These are phyloP conservation scores for Grammomys surdaster DNA, from an alignment of 2,113 vertebrate species.

Conservation along the genomic window DNA sequence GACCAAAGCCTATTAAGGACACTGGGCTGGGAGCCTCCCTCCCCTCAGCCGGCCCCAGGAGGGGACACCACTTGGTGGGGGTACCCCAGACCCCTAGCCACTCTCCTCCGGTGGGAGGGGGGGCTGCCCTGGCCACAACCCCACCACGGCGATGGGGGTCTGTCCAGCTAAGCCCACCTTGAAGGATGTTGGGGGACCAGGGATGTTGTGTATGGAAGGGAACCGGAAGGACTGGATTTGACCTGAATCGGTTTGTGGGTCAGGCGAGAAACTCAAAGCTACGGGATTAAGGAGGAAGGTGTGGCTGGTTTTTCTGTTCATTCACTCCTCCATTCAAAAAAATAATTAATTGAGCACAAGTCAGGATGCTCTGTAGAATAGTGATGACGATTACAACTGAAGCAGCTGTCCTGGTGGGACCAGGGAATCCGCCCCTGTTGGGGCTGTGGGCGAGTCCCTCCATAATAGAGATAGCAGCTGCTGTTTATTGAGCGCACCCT, in stretches of 20 bases:
- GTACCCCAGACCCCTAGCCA: conserved; percentile 60
- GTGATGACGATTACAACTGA: not conserved
- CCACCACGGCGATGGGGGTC: not conserved
- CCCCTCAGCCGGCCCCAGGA: conserved; percentile 72
- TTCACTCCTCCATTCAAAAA: conserved; percentile 50
- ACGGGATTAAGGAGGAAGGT: conserved; percentile 43
- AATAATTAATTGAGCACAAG: not conserved
- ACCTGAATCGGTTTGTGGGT: conserved; percentile 45
- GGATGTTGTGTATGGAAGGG: not conserved
- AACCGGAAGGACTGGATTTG: not conserved
- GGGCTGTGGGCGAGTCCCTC: not conserved
- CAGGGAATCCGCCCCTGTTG: not conserved
- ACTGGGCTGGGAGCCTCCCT: conserved; percentile 77
- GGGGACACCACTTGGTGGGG: conserved; percentile 26
- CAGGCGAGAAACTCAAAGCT: conserved; percentile 37
- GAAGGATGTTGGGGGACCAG: not conserved
- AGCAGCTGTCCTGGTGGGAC: not conserved
- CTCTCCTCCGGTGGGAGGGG: not conserved
- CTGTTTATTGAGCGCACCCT: not conserved
- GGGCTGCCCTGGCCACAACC: conserved; percentile 55
- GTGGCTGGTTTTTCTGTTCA: conserved; percentile 39
- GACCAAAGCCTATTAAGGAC: conserved; percentile 86
- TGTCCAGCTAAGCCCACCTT: not conserved
- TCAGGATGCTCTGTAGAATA: not conserved
- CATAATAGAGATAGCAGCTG: not conserved